A percentile compares a stretch with the other conserved stretches of the same genome.
phyloP scores from a whole-genome alignment of 2,113 vertebrate species.

The Chloropsis hardwickii region DNA sequence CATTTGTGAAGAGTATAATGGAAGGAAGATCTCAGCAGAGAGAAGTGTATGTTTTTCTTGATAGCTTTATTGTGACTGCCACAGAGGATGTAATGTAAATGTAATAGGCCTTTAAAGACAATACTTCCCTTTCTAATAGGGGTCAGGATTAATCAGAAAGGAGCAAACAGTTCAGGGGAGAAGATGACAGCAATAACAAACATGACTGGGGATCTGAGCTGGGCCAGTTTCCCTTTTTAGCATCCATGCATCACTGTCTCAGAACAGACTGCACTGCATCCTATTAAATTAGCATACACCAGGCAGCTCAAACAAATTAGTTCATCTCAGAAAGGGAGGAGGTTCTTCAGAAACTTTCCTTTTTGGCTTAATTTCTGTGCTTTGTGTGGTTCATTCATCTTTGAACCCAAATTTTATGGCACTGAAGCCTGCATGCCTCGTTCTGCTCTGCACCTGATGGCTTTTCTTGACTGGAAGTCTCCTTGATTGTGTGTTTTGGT shows the following conservation, averaged over 20 bases:
- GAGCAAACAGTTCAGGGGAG: conserved; percentile 21
- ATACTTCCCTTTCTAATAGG: not conserved
- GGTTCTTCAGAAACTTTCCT: not conserved
- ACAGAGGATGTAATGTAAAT: not conserved
- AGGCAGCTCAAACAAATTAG: conserved; percentile 25
- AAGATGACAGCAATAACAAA: not conserved
- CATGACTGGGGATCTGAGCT: not conserved
- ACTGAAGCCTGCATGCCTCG: not conserved
- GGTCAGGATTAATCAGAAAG: conserved; percentile 28
- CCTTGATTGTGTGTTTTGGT: not conserved
- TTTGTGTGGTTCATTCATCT: not conserved
- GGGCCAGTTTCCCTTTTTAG: conserved; percentile 39
- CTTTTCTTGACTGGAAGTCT: not conserved
- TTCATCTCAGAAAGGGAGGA: not conserved
- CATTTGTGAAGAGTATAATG: not conserved
- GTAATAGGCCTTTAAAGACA: conserved; percentile 8
- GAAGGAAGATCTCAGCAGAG: not conserved
- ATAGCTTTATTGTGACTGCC: not conserved
- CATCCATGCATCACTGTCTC: conserved; percentile 37
- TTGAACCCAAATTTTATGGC: not conserved
- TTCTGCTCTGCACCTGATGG: not conserved
- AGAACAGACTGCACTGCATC: conserved; percentile 15
- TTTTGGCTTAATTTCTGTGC: not conserved
- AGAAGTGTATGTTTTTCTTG: not conserved
- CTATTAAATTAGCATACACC: conserved; percentile 25